Conservation (phyloP, 64 coral and sea anemone species). For the Acropora yongei region DNA sequence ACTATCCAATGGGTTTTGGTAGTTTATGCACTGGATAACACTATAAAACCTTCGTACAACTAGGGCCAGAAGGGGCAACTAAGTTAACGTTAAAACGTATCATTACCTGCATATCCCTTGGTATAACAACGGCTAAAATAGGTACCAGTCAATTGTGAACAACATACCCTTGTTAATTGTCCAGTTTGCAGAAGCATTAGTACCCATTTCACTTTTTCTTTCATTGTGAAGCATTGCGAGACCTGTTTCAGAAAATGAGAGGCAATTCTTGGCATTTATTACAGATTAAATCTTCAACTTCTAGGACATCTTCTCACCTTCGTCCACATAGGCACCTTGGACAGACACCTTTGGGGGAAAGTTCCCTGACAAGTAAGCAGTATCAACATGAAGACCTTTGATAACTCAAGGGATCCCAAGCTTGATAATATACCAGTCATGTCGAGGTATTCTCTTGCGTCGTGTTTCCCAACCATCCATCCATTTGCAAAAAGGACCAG, state of each 20-base stretch:
- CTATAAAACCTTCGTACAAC: too few relatives aligned
- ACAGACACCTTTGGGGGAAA: constrained; percentile 80
- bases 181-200: background rate
- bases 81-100: too few relatives aligned
- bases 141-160: background rate
- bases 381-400: constrained; percentile 85
- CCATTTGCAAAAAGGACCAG: constrained; percentile 73
- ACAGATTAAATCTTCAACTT: too few relatives aligned
- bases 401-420: constrained; percentile 82
- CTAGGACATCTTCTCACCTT: constrained; percentile 5
- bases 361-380: constrained; percentile 88
- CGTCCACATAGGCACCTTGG: constrained; percentile 68
- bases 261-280: too few relatives aligned
- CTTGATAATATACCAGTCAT: constrained; percentile 93
- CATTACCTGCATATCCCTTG: too few relatives aligned
- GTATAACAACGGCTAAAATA: background rate
- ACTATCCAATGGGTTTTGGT: too few relatives aligned
- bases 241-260: too few relatives aligned
- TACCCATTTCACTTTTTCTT: too few relatives aligned
- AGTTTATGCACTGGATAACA: too few relatives aligned
- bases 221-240: too few relatives aligned
- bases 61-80: too few relatives aligned
- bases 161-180: background rate
- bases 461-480: constrained; percentile 98
- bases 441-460: constrained; percentile 73